Conservation (phyloP, 1,140 invertebrate genomes). For the Maniola jurtina region DNA sequence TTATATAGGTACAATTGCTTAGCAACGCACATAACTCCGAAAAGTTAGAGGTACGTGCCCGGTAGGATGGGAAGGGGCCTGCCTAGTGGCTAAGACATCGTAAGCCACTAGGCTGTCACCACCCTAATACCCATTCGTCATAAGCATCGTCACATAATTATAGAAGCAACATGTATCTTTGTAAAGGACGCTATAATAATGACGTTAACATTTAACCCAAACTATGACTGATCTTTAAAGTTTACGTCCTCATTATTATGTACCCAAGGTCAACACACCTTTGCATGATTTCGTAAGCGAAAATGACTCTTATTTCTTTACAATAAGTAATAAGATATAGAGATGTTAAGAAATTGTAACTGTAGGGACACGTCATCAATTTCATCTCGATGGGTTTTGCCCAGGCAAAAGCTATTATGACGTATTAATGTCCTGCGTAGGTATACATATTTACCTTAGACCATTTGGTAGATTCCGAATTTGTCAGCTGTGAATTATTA, state of each 20-base stretch:
- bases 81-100: too few relatives aligned
- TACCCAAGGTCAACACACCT: neutral
- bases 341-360: neutral
- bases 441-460: neutral
- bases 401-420: constrained; percentile 9
- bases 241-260: constrained; percentile 5
- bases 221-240: constrained; percentile 4
- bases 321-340: neutral
- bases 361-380: constrained; percentile 19
- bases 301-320: neutral
- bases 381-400: constrained; percentile 26
- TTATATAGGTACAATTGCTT: too few relatives aligned
- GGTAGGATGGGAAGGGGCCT: too few relatives aligned
- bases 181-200: neutral
- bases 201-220: constrained; percentile 4
- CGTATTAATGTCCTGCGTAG: neutral
- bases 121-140: too few relatives aligned
- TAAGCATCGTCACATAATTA: constrained; percentile 5
- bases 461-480: too few relatives aligned
- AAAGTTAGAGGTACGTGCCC: too few relatives aligned
- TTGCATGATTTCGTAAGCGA: neutral
- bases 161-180: neutral
- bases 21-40: too few relatives aligned
- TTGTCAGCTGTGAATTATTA: neutral
- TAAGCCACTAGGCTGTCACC: too few relatives aligned